Conservation (phyloP, 35 echinoderm and acorn worm genomes). For the Apostichopus californicus region DNA sequence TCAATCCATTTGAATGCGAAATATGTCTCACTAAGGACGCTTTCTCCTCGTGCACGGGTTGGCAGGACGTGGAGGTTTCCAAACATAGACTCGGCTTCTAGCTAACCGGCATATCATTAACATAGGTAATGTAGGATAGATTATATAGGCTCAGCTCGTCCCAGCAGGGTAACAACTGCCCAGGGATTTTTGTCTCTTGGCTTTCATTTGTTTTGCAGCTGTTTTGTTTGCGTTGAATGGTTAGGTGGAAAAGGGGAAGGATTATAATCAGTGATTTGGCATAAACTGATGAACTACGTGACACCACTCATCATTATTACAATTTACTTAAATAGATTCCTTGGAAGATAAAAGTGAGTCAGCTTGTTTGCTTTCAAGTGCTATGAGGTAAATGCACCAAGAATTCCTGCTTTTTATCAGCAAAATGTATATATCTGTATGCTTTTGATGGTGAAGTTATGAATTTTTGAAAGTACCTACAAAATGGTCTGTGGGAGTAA, state of each 20-base stretch:
- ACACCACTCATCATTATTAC: too few relatives aligned
- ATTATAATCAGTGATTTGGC: too few relatives aligned
- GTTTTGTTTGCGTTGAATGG: not conserved
- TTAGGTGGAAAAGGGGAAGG: not conserved
- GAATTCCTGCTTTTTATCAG: too few relatives aligned
- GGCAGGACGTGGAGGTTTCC: slow-evolving; percentile 19
- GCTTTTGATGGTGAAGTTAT: too few relatives aligned
- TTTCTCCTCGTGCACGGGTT: slow-evolving; percentile 3
- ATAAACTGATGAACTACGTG: too few relatives aligned
- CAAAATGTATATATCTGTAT: too few relatives aligned
- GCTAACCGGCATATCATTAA: slow-evolving; percentile 44
- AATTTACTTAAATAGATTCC: too few relatives aligned
- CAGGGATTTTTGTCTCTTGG: not conserved
- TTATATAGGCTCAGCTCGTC: not conserved
- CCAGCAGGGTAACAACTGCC: not conserved
- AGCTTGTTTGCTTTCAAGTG: too few relatives aligned
- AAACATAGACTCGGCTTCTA: slow-evolving; percentile 37
- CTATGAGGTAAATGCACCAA: too few relatives aligned
- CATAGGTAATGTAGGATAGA: slow-evolving; percentile 31
- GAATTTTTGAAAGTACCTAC: too few relatives aligned
- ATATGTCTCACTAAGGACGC: slow-evolving; percentile 41
- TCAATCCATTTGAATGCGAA: slow-evolving; percentile 47
- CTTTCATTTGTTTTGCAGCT: not conserved
- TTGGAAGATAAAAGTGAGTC: too few relatives aligned
- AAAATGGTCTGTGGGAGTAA: too few relatives aligned